Conservation (phyloP, 2,888 invertebrate genomes). For the Scaptomyza polygonia region DNA sequence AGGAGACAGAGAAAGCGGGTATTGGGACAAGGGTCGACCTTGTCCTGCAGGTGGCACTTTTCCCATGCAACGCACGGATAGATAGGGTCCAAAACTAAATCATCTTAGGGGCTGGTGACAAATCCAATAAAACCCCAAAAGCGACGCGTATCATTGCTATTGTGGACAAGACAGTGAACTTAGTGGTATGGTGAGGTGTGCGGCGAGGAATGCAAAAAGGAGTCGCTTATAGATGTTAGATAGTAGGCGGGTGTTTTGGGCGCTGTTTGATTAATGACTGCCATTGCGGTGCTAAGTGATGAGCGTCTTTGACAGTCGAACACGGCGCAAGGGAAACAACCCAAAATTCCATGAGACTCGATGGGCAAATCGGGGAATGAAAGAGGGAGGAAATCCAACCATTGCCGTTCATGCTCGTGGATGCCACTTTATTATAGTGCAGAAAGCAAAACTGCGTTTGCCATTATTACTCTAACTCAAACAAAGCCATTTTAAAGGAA, state of each 20-base stretch:
- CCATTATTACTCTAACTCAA: slow-evolving; percentile 26
- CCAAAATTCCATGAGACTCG: background rate
- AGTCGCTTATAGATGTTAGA: background rate
- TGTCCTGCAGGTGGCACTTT: slow-evolving; percentile 39
- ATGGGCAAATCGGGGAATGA: background rate
- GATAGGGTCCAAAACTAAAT: slow-evolving; percentile 36
- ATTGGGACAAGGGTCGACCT: slow-evolving; percentile 14
- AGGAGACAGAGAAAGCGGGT: background rate
- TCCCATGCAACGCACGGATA: slow-evolving; percentile 36
- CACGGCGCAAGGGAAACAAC: slow-evolving; percentile 25
- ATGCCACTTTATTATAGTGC: slow-evolving; percentile 57
- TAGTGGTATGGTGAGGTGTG: background rate
- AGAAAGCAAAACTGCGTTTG: slow-evolving; percentile 49
- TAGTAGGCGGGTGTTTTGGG: slow-evolving; percentile 51
- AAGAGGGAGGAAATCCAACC: background rate
- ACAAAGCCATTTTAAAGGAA: slow-evolving; percentile 46
- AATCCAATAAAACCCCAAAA: slow-evolving; percentile 72
- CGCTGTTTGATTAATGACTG: slow-evolving; percentile 72
- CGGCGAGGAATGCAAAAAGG: background rate
- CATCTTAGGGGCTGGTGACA: slow-evolving; percentile 52
- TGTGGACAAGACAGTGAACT: background rate
- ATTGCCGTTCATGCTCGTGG: slow-evolving; percentile 43
- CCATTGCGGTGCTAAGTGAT: slow-evolving; percentile 70
- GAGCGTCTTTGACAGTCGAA: slow-evolving; percentile 54
- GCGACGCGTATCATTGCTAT: slow-evolving; percentile 57